These are phyloP conservation scores for Hofmannophila pseudospretella DNA, from an alignment of 2,888 invertebrate genomes.

Conservation along the genomic window DNA sequence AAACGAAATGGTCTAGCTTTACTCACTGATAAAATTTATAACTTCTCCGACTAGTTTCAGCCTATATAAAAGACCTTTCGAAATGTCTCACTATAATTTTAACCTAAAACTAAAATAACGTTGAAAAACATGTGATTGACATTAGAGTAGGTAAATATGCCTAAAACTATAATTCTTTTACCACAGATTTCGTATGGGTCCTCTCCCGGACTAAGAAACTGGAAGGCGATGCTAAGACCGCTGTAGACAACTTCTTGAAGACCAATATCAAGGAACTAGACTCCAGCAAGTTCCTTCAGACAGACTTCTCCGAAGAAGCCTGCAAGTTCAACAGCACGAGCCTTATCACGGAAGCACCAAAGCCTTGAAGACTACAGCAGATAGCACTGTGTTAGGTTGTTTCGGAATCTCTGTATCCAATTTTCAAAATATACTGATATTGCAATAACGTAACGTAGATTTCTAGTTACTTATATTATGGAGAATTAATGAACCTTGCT, in stretches of 20 bases:
- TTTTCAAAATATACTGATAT: neutral
- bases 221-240: constrained; percentile 48
- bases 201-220: constrained; percentile 49
- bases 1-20: too few relatives aligned
- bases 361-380: constrained; percentile 23
- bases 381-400: neutral
- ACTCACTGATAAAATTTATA: too few relatives aligned
- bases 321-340: constrained; percentile 49
- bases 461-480: too few relatives aligned
- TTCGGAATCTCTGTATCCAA: neutral
- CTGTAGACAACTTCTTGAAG: constrained; percentile 52
- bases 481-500: too few relatives aligned
- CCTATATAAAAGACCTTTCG: too few relatives aligned
- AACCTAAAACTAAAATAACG: too few relatives aligned
- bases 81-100: too few relatives aligned
- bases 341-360: constrained; percentile 33
- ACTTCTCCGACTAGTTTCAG: too few relatives aligned
- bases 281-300: constrained; percentile 36
- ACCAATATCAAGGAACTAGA: constrained; percentile 46
- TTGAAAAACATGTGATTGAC: too few relatives aligned
- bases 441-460: too few relatives aligned
- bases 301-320: constrained; percentile 53
- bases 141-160: too few relatives aligned
- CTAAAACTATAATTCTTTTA: too few relatives aligned
- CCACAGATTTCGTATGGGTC: constrained; percentile 57